Conservation (phyloP, 2,797 vertebrate genomes). For the Megalops cyprinoides region DNA sequence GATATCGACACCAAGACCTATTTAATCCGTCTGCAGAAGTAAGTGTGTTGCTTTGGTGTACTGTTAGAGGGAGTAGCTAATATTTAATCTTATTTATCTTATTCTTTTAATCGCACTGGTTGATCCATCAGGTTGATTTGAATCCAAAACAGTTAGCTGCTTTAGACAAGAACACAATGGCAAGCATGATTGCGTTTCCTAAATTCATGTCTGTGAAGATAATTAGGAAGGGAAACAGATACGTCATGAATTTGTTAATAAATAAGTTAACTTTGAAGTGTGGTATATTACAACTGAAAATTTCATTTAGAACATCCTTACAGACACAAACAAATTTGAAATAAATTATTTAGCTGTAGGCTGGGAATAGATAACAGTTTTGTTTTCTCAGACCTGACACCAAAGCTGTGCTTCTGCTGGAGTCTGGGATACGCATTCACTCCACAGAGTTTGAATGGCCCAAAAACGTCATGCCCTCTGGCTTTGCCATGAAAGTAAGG, state of each 20-base stretch:
- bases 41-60: constrained; percentile 62
- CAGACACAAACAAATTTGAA: not conserved
- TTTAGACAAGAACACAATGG: no score
- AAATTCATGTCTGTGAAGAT: no score
- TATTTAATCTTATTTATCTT: not conserved
- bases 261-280: no score
- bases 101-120: no score
- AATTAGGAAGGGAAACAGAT: no score
- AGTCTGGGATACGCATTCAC: constrained; percentile 93
- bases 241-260: no score
- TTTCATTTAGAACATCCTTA: no score
- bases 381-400: constrained; percentile 84
- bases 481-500: constrained; percentile 97
- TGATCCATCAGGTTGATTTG: no score
- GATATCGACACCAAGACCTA: constrained; percentile 98
- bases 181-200: no score
- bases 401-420: constrained; percentile 90
- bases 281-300: no score
- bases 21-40: constrained; percentile 96
- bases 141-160: not conserved
- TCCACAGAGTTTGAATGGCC: constrained; percentile 98
- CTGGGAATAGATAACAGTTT: not conserved
- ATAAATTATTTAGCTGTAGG: not conserved
- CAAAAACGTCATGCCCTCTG: constrained; percentile 95
- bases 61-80: not conserved